These are phyloP conservation scores for Ascaphus truei DNA, from an alignment of 2,113 vertebrate genomes.

Conservation along the genomic window DNA sequence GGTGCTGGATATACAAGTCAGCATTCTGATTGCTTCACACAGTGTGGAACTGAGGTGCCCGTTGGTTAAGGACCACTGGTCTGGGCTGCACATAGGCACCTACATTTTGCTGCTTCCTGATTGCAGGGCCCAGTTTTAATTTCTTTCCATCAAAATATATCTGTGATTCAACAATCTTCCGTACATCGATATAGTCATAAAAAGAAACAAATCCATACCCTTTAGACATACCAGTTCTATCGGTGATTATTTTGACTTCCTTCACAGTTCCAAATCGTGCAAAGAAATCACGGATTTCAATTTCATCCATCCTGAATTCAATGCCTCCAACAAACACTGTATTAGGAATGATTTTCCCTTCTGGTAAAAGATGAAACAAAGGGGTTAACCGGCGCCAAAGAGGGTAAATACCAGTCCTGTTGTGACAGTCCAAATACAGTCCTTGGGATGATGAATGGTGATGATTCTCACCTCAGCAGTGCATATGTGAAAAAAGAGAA, in stretches of 20 bases:
- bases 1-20: slow-evolving; percentile 62
- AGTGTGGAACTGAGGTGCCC: slow-evolving; percentile 71
- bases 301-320: slow-evolving; percentile 84
- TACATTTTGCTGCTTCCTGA: slow-evolving; percentile 81
- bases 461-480: too few species aligned
- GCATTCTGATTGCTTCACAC: slow-evolving; percentile 64
- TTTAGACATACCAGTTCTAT: slow-evolving; percentile 87
- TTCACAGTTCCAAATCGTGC: slow-evolving; percentile 78
- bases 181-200: slow-evolving; percentile 63
- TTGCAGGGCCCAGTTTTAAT: slow-evolving; percentile 92
- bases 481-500: too few species aligned
- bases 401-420: too few species aligned
- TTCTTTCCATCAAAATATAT: slow-evolving; percentile 88
- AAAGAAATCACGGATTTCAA: slow-evolving; percentile 84
- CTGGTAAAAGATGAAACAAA: slow-evolving; percentile 85
- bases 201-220: slow-evolving; percentile 60
- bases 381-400: too few species aligned
- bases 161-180: slow-evolving; percentile 87
- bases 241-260: slow-evolving; percentile 94
- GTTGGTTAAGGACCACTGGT: slow-evolving; percentile 61
- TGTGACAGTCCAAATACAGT: too few species aligned
- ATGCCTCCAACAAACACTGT: slow-evolving; percentile 91
- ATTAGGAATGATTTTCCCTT: slow-evolving; percentile 89
- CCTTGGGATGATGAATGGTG: too few species aligned
- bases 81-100: slow-evolving; percentile 67